A percentile compares a stretch with the other conserved stretches of the same genome.
Evolutionary conservation across 1,140 invertebrate species (phyloP).

Genomic region (Penaeus chinensis): DNA sequence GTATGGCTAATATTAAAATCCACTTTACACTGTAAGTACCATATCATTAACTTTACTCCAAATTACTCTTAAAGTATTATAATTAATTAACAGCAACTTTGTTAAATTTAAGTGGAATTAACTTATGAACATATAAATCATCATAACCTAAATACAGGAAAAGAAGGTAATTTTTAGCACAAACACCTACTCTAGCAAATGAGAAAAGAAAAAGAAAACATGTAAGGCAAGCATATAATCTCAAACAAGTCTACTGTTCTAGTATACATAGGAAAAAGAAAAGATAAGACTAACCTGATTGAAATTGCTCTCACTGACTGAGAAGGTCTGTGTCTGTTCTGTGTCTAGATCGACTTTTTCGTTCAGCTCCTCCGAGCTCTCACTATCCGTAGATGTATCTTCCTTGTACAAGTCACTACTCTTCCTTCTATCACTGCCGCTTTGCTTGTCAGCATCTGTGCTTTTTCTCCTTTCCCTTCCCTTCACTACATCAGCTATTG

Average conservation of each 20-base stretch:
- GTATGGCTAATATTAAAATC: no score
- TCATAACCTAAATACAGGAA: no score
- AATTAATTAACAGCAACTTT: no score
- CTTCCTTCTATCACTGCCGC: slow-evolving; percentile 48
- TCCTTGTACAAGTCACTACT: slow-evolving; percentile 42
- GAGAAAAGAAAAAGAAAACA: background rate
- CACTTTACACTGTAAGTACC: no score
- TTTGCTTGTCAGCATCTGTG: slow-evolving; percentile 54
- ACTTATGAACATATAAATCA: no score
- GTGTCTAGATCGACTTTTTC: slow-evolving; percentile 62
- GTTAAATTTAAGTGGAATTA: no score
- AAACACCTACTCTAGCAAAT: background rate
- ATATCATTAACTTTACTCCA: no score
- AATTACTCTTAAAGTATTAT: no score
- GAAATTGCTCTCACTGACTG: slow-evolving; percentile 60
- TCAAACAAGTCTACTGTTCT: no score
- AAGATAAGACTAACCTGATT: slow-evolving; percentile 45
- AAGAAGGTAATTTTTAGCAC: no score
- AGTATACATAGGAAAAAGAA: background rate
- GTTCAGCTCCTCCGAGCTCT: slow-evolving; percentile 61
- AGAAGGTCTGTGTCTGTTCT: slow-evolving; percentile 63
- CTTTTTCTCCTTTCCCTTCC: slow-evolving; percentile 61
- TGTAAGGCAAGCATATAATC: background rate
- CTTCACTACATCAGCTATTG: slow-evolving; percentile 63
- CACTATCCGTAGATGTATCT: slow-evolving; percentile 58